Evolutionary conservation across 1,140 invertebrate species (phyloP), one percentile per base, ranked within the genome.

Genomic region (Andricus grossulariae): DNA sequence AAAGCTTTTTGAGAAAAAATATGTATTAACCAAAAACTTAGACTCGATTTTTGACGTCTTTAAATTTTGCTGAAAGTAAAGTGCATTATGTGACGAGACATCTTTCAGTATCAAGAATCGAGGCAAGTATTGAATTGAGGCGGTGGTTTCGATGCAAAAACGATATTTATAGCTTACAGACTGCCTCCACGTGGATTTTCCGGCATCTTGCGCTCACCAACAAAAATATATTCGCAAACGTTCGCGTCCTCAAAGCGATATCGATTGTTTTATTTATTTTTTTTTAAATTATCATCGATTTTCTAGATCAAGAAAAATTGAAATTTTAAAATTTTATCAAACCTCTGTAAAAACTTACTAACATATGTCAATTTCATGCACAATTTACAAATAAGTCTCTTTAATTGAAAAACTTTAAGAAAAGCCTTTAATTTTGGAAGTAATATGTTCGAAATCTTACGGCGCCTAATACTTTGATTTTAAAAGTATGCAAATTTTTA

Each of bases 81-180:
- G 32, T 66, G 60, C 60, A 66, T 66, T 39, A 39, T 66, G 16
- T 39, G 72, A 10, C 10, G 6, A 45, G 39, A 45, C 6, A 45
- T 45, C 39, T 45, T 45, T 45, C 39, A 71, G 25, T 32, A 45
- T 60, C 72, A 74, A 81, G 83, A 85, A 88, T 87, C 76, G 82
- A 80, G 76, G 10, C 60, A 77, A 83, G 82, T 83, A 87, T 88
- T 83, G 85, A 83, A 87, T 88, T 75, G 77, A 80, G 82, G 82
- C 76, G 77, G 84, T 85, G 81, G 82, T 87, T 88, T 87, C 83
- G 87, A 90, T 90, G 86, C 89, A 90, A 90, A 89, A 86, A 82
- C 71, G 84, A 87, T 91, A 91, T 91, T 91, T 88, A 91, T 91
- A 91, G 90, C 87, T 73, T 79, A 72, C 81, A 81, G 79, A 83